These are phyloP conservation scores for Forbesichthys agassizii DNA, from an alignment of 2,113 vertebrate species.

Conservation along the genomic window DNA sequence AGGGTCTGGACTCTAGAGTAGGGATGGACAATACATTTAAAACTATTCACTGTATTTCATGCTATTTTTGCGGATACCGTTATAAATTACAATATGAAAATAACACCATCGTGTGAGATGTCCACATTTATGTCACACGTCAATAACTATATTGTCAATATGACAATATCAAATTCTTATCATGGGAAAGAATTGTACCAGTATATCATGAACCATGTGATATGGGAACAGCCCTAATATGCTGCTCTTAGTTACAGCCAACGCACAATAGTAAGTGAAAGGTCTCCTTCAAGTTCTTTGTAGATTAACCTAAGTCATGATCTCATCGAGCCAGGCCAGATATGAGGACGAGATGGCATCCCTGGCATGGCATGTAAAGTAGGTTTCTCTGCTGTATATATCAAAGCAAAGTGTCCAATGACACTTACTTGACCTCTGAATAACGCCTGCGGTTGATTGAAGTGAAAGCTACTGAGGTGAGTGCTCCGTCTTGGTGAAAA, in stretches of 20 bases:
- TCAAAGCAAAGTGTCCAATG: constrained; percentile 37
- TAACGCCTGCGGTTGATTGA: constrained; percentile 25
- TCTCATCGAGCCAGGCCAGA: constrained; percentile 46
- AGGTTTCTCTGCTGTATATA: constrained; percentile 51
- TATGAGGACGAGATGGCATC: constrained; percentile 55
- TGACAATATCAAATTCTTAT: too few species aligned
- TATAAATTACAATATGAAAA: too few species aligned
- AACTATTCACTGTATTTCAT: too few species aligned
- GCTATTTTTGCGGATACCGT: too few species aligned
- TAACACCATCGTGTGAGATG: too few species aligned
- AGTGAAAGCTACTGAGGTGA: not conserved
- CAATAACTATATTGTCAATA: too few species aligned
- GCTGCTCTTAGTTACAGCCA: constrained; percentile 52
- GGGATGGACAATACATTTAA: too few species aligned
- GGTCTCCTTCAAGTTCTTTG: constrained; percentile 48
- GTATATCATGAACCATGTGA: too few species aligned
- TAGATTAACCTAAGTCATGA: constrained; percentile 59
- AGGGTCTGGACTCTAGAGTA: constrained; percentile 33
- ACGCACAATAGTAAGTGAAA: constrained; percentile 42
- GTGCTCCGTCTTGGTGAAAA: not conserved
- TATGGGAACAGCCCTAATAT: too few species aligned
- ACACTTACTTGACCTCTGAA: constrained; percentile 47
- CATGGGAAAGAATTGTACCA: too few species aligned
- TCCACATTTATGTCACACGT: too few species aligned
- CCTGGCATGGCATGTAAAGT: constrained; percentile 66